Percentiles rank a stretch among this genome's conserved stretches.
Evolutionary conservation across 2,797 vertebrate genomes (phyloP).

Genomic region (Coilia nasus): DNA sequence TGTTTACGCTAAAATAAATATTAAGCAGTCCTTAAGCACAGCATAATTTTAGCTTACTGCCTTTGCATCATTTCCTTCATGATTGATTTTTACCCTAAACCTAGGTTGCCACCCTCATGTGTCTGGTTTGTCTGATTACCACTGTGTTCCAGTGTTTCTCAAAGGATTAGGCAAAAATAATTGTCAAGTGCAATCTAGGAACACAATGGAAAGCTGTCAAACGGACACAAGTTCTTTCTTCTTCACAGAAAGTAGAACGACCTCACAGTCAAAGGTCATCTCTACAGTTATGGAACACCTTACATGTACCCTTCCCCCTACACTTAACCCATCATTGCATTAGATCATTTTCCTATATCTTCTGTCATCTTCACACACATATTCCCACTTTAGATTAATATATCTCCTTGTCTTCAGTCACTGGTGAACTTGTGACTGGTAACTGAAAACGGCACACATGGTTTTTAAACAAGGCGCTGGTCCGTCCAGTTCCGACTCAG

Average conservation of each 20-base stretch:
- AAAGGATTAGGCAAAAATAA: not conserved
- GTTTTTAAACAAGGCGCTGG: not conserved
- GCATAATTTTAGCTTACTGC: not conserved
- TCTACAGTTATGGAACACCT: not conserved
- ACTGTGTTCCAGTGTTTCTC: not conserved
- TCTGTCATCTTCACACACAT: not conserved
- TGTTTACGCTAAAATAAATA: not conserved
- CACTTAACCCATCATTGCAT: not conserved
- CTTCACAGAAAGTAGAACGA: not conserved
- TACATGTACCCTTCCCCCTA: not conserved
- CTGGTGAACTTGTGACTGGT: not conserved
- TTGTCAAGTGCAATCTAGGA: not conserved
- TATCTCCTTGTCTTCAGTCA: not conserved
- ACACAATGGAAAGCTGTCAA: not conserved
- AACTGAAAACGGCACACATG: slow-evolving; percentile 3
- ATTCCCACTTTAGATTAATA: slow-evolving; percentile 19
- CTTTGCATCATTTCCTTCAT: not conserved
- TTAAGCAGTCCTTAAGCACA: not conserved
- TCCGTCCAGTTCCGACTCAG: slow-evolving; percentile 54
- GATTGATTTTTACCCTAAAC: not conserved
- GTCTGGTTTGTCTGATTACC: not conserved
- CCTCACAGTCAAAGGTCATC: not conserved
- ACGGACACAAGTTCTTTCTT: not conserved
- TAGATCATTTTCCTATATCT: not conserved
- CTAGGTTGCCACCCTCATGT: not conserved